Evolutionary conservation across 2,888 invertebrate species (phyloP).

Genomic region (Lepidochrysops patricia): DNA sequence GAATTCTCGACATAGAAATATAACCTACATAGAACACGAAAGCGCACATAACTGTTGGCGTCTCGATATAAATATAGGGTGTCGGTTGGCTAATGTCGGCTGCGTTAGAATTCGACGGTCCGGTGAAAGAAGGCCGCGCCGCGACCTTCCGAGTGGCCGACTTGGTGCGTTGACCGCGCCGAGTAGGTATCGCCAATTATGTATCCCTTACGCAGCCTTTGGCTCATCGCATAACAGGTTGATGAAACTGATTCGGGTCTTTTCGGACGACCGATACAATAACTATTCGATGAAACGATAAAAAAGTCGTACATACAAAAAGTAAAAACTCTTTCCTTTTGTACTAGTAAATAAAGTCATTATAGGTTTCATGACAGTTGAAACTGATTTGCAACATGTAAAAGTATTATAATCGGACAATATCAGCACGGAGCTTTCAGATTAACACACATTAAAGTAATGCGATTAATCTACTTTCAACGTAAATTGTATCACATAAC

Average conservation of each 20-base stretch:
- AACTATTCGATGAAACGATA: background rate
- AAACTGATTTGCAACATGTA: background rate
- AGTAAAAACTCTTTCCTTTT: background rate
- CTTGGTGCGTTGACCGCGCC: constrained; percentile 57
- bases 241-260: background rate
- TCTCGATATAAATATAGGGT: constrained; percentile 65
- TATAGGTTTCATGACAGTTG: background rate
- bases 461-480: constrained; percentile 1
- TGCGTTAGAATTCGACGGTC: constrained; percentile 38
- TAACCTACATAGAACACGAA: constrained; percentile 67
- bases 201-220: constrained; percentile 1
- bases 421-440: background rate
- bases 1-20: constrained; percentile 63
- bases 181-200: constrained; percentile 23
- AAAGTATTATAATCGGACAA: background rate
- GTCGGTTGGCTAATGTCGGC: constrained; percentile 29
- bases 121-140: constrained; percentile 67
- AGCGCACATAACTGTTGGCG: constrained; percentile 65
- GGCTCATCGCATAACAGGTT: background rate
- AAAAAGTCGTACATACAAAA: background rate
- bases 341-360: background rate
- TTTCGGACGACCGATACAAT: background rate
- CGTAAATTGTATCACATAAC: constrained; percentile 4
- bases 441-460: background rate
- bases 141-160: constrained; percentile 66